phyloP scores from a whole-genome alignment of 1,140 invertebrate genomes.

The Samia ricini region DNA sequence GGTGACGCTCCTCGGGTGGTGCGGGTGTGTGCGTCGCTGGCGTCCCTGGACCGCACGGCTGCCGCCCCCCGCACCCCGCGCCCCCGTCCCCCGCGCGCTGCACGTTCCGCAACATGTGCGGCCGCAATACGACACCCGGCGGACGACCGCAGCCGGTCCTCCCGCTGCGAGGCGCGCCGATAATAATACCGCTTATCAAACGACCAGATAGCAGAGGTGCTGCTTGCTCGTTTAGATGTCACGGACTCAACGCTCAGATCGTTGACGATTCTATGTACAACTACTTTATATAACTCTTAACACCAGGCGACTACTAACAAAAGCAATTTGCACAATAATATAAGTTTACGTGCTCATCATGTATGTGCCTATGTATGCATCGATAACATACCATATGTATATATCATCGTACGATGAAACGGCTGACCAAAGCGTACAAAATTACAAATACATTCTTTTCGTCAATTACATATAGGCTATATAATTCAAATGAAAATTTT shows the following conservation, averaged over 20 bases:
- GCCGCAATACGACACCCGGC: constrained; percentile 38
- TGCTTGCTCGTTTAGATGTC: constrained; percentile 68
- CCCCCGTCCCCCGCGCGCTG: constrained; percentile 31
- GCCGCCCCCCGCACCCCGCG: constrained; percentile 41
- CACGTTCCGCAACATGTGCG: constrained; percentile 73
- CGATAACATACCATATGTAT: not conserved
- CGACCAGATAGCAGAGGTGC: constrained; percentile 72
- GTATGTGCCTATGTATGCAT: not conserved
- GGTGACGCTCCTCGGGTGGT: constrained; percentile 61
- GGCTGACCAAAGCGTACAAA: not conserved
- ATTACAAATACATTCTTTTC: not conserved
- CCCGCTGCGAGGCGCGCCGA: constrained; percentile 56
- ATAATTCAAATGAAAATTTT: too few relatives aligned
- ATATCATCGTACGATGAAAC: not conserved
- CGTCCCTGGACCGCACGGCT: constrained; percentile 42
- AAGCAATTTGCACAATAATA: constrained; percentile 16
- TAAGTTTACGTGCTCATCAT: not conserved
- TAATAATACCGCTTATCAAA: constrained; percentile 69
- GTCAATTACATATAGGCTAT: too few relatives aligned
- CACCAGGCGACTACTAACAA: constrained; percentile 22
- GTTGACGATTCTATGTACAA: constrained; percentile 46
- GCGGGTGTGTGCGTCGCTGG: constrained; percentile 60
- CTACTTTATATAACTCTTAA: constrained; percentile 51
- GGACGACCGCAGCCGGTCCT: constrained; percentile 46
- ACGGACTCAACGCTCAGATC: constrained; percentile 54